These are phyloP conservation scores for Eretmochelys imbricata DNA, from an alignment of 2,113 vertebrate genomes.

Conservation along the genomic window DNA sequence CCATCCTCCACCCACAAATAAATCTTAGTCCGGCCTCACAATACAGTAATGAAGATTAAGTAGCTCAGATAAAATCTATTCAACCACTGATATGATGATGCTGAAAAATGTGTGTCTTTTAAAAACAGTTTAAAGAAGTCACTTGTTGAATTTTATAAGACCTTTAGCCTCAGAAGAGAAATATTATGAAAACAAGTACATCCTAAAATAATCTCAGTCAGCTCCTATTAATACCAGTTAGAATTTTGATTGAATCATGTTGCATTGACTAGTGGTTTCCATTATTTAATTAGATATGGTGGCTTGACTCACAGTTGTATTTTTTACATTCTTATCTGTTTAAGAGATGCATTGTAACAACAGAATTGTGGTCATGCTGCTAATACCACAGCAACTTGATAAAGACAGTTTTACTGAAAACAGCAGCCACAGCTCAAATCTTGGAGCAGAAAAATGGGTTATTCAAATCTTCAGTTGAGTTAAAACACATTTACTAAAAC, in stretches of 20 bases:
- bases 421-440: not conserved
- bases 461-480: not conserved
- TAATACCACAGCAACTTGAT: not conserved
- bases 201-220: conserved; percentile 1
- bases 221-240: not conserved
- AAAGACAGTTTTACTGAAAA: not conserved
- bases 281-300: not conserved
- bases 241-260: not conserved
- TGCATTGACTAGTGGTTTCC: not conserved
- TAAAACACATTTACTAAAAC: conserved; percentile 4
- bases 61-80: not conserved
- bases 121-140: not conserved
- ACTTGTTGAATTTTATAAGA: conserved; percentile 1
- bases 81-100: not conserved
- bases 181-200: not conserved
- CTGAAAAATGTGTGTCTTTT: not conserved
- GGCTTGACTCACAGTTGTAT: not conserved
- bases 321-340: not conserved
- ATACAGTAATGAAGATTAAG: not conserved
- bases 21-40: not conserved
- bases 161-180: not conserved
- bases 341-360: not conserved
- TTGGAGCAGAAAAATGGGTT: not conserved
- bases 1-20: not conserved
- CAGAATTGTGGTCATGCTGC: not conserved